Conservation (phyloP, 2,888 invertebrate species). For the Parapristionchus giblindavisi region DNA sequence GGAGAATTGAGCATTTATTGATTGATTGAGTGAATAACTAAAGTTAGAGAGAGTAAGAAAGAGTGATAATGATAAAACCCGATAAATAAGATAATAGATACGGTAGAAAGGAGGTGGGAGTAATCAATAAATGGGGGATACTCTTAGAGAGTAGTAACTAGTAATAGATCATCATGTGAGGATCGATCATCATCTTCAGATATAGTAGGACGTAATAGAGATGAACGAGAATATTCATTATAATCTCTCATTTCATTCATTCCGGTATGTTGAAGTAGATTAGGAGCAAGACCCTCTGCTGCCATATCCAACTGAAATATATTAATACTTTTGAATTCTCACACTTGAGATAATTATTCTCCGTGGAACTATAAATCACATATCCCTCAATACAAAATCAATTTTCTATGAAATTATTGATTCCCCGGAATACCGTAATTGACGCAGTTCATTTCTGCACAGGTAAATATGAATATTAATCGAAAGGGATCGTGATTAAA, state of each 20-base stretch:
- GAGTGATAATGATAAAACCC: constrained; percentile 11
- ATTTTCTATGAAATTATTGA: too few species aligned
- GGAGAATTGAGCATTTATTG: constrained; percentile 40
- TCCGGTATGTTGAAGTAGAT: constrained; percentile 64
- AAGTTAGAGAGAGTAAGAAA: constrained; percentile 1
- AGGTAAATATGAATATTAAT: too few species aligned
- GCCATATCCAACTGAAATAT: background rate
- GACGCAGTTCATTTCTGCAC: too few species aligned
- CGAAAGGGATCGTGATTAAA: too few species aligned
- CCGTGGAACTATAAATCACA: too few species aligned
- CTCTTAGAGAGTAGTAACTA: constrained; percentile 61
- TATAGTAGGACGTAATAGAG: constrained; percentile 50
- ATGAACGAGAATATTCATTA: constrained; percentile 66
- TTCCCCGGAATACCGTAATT: too few species aligned
- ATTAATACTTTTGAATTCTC: too few species aligned
- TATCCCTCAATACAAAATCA: too few species aligned
- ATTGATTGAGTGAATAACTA: background rate
- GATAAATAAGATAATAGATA: background rate
- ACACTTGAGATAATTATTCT: too few species aligned
- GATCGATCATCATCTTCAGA: constrained; percentile 19
- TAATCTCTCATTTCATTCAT: constrained; percentile 64
- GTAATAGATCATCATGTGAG: constrained; percentile 63
- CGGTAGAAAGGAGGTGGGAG: constrained; percentile 3
- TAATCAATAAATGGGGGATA: background rate
- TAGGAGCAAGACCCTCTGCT: constrained; percentile 37